Evolutionary conservation across 30 jellyfish, hydroid and myxozoan genomes (phyloP).

Genomic region (Turritopsis rubra): DNA sequence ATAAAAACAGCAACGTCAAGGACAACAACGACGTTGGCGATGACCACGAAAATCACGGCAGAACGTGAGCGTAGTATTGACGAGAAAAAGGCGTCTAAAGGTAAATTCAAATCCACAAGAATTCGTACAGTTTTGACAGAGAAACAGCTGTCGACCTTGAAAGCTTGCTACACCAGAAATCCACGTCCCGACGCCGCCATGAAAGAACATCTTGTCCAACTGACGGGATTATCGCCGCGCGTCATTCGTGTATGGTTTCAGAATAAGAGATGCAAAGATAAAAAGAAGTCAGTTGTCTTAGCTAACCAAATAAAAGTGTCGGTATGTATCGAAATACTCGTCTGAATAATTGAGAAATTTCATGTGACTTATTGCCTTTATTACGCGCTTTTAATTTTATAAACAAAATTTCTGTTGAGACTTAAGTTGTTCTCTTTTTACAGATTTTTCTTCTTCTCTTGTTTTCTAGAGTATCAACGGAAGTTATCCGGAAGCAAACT

Average conservation of each 20-base stretch:
- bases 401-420: too few species aligned
- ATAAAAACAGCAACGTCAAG: background rate
- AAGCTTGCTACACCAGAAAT: constrained; percentile 73
- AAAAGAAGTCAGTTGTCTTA: constrained; percentile 40
- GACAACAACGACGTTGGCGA: background rate
- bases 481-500: background rate
- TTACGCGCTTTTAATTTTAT: background rate
- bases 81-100: constrained; percentile 17
- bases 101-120: constrained; percentile 60
- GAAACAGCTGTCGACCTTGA: constrained; percentile 57
- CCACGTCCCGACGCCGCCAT: constrained; percentile 83
- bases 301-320: background rate
- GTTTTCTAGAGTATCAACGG: background rate
- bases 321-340: background rate
- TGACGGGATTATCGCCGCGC: constrained; percentile 76
- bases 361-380: background rate
- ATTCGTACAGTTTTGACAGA: constrained; percentile 74
- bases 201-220: constrained; percentile 67
- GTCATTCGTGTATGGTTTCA: constrained; percentile 95
- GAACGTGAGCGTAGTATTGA: constrained; percentile 13
- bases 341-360: background rate
- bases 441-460: background rate
- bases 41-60: constrained; percentile 22
- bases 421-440: background rate
- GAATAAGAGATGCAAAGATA: constrained; percentile 78